A percentile compares a stretch with the other conserved stretches of the same genome.
phyloP scores from a whole-genome alignment of 2,888 invertebrate species.

The Luffia ferchaultella region DNA sequence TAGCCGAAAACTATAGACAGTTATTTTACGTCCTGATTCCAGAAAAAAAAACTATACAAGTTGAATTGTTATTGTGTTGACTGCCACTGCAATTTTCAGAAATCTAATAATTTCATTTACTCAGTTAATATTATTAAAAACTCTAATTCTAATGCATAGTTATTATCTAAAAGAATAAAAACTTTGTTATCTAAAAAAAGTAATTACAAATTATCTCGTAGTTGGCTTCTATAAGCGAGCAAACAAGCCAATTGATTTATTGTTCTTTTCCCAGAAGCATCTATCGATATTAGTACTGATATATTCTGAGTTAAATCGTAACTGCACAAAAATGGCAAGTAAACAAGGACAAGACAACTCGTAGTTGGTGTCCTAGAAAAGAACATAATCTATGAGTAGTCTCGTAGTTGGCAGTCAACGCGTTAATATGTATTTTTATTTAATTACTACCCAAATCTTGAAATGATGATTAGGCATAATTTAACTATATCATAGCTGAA shows the following conservation, averaged over 20 bases:
- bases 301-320: neutral
- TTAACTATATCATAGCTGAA: too few species aligned
- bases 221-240: neutral
- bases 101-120: neutral
- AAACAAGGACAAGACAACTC: neutral
- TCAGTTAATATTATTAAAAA: neutral
- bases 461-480: too few species aligned
- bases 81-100: neutral
- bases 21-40: too few species aligned
- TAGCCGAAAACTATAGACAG: too few species aligned
- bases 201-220: neutral
- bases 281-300: neutral
- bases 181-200: too few species aligned
- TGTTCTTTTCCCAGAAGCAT: neutral
- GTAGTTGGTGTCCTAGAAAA: neutral
- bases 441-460: too few species aligned
- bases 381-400: neutral
- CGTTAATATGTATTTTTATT: neutral
- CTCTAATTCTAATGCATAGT: neutral
- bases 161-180: neutral
- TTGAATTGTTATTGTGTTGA: neutral
- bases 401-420: conserved; percentile 2
- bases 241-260: neutral
- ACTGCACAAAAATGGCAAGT: neutral
- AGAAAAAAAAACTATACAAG: too few species aligned